Evolutionary conservation across 2,888 invertebrate genomes (phyloP), one percentile per base, ranked within the genome.

Genomic region (Amblyjoppa proteus): DNA sequence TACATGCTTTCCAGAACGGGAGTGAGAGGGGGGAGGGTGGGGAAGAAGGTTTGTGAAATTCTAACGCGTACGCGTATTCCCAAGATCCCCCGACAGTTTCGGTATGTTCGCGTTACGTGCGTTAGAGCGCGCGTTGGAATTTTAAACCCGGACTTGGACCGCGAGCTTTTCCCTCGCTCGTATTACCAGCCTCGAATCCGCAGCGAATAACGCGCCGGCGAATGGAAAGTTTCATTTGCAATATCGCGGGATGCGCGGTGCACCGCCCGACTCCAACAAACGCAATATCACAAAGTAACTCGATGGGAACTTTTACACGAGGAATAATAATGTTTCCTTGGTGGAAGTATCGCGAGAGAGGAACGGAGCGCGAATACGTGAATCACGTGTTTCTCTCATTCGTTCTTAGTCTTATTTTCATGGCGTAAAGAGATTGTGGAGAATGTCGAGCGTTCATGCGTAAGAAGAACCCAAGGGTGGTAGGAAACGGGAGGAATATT

Each of bases 11-110:
- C 83, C 31, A 34, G 5, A 20, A 49, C 9, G 25, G 28, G 3
- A 4, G 31, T 1, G 34, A 0, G 34, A 6, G 5, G 38, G 38
- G 9, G 9, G 25, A 20, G 20, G 53, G 16, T 20, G 20, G 56
- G 56, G 2, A 45, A 84, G 56, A 49, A 74, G 81, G 85, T 85
- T 87, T 85, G 83, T 87, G 87, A 89, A 89, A 91, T 88, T 91
- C 88, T 88, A 87, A 89, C 84, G 84, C 83, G 76, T 45, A 53
- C 28, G 25, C 61, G 75, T 31, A 45, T 75, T 49, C 64, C 49
- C 75, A 20, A 64, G 64, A 31, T 64, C 28, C 31, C 75, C 20
- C 64, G 75, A 45, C 75, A 64, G 45, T 75, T 49, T 31, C 34
- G 64, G 11, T 31, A 2, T 49, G 31, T 61, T n/a, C 49, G n/a